Conservation (phyloP, 2,888 invertebrate genomes). For the Orchesellides sinensis region DNA sequence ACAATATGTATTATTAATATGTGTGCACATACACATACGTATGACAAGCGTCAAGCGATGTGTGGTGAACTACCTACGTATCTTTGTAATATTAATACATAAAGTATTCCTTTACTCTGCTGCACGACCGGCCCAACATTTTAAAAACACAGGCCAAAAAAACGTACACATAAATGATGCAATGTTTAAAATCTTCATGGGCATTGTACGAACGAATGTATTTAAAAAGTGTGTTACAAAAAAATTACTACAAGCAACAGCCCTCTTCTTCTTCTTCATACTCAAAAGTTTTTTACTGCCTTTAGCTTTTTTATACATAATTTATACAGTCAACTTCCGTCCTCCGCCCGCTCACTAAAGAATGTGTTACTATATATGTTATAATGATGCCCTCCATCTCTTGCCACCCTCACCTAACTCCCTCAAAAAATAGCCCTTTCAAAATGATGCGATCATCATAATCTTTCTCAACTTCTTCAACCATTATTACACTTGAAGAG, state of each 20-base stretch:
- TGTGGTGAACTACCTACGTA: slow-evolving; percentile 19
- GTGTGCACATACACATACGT: not conserved
- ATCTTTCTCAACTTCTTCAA: slow-evolving; percentile 2
- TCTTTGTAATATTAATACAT: slow-evolving; percentile 16
- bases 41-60: slow-evolving; percentile 13
- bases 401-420: slow-evolving; percentile 71
- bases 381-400: slow-evolving; percentile 64
- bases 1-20: slow-evolving; percentile 9
- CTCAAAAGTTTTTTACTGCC: not conserved
- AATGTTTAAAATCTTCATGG: not conserved
- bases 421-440: slow-evolving; percentile 60
- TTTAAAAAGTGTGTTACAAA: not conserved
- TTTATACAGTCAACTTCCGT: slow-evolving; percentile 64
- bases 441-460: slow-evolving; percentile 43
- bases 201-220: too few species aligned
- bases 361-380: too few species aligned
- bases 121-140: not conserved
- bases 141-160: too few species aligned
- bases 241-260: not conserved
- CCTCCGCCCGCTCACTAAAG: slow-evolving; percentile 64
- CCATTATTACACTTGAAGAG: not conserved
- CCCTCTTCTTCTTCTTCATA: too few species aligned
- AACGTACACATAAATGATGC: slow-evolving; percentile 17
- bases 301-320: not conserved
- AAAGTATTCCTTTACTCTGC: too few species aligned